phyloP scores from a whole-genome alignment of 2,888 invertebrate genomes.

The Steinernema hermaphroditum region DNA sequence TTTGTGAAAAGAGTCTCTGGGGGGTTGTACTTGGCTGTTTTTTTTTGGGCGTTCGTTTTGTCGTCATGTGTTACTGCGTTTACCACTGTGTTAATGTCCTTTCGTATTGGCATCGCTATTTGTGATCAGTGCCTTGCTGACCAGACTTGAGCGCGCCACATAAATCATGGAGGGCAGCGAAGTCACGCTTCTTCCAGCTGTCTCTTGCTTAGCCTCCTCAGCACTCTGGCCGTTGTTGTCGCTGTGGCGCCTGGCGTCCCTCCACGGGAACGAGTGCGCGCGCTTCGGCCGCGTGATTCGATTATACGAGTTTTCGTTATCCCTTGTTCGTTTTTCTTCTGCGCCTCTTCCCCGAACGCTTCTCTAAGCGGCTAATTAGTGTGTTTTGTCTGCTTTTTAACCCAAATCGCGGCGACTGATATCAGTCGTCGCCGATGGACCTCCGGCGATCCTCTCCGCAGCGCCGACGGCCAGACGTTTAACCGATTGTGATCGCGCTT shows the following conservation, averaged over 20 bases:
- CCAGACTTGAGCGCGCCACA: no score
- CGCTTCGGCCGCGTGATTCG: conserved; percentile 23
- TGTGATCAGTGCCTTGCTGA: no score
- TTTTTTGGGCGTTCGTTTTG: not conserved
- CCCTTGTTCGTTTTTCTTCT: not conserved
- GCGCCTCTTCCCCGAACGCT: not conserved
- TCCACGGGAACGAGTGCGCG: conserved; percentile 7
- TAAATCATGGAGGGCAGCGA: not conserved
- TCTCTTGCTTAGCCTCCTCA: not conserved
- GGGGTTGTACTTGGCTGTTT: conserved; percentile 29
- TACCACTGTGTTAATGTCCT: not conserved
- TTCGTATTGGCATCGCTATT: no score
- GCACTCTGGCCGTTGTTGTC: conserved; percentile 23
- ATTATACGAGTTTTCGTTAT: conserved; percentile 18
- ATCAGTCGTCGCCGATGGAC: not conserved
- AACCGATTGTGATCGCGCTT: conserved; percentile 7
- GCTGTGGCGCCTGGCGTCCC: not conserved
- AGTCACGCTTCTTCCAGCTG: conserved; percentile 22
- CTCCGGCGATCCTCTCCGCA: not conserved
- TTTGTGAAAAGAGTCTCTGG: conserved; percentile 35
- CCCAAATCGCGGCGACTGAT: not conserved
- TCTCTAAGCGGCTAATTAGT: not conserved
- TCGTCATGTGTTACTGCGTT: not conserved
- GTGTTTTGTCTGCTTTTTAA: no score
- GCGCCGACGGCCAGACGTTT: not conserved